These are phyloP conservation scores for Manis pentadactyla DNA, from an alignment of 2,797 vertebrate species.

Conservation along the genomic window DNA sequence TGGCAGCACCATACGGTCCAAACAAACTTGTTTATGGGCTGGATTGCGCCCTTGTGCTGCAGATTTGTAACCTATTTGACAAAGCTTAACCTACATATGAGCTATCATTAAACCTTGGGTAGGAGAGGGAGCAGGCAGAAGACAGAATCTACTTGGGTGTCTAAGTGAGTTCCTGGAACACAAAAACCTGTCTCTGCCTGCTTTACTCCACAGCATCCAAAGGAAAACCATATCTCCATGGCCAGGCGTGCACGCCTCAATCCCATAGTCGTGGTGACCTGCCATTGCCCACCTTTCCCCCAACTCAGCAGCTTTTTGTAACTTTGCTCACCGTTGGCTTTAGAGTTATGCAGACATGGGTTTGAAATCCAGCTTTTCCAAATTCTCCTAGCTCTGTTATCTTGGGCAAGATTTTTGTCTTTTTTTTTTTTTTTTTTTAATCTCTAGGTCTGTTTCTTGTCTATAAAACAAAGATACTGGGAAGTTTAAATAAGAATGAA, in stretches of 20 bases:
- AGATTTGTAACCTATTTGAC: neutral
- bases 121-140: neutral
- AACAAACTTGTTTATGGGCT: neutral
- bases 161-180: neutral
- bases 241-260: neutral
- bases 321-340: neutral
- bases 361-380: neutral
- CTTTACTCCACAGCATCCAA: neutral
- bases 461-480: neutral
- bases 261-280: neutral
- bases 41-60: neutral
- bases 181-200: neutral
- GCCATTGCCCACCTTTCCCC: fast-evolving
- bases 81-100: neutral
- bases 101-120: neutral
- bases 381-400: neutral
- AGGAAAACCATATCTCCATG: neutral
- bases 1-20: neutral
- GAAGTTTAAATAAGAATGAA: neutral
- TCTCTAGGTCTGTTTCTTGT: slow-evolving; percentile 18
- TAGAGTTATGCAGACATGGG: neutral
- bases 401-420: neutral
- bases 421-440: neutral
- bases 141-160: neutral
- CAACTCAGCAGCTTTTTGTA: neutral